Base-by-base conservation (phyloP, 2,888 invertebrate genomes). In the Lumbricus terrestris region DNA sequence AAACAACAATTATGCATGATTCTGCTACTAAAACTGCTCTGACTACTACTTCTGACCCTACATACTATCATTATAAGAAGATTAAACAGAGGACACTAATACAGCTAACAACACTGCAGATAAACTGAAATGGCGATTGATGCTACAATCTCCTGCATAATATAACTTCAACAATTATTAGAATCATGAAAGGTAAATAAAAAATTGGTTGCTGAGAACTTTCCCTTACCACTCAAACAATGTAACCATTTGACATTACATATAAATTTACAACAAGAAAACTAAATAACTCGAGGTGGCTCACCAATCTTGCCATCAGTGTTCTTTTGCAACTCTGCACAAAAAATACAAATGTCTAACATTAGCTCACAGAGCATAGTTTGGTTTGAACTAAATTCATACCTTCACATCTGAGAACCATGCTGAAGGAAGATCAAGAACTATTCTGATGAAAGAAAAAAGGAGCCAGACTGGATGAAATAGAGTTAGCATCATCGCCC, bases 291-390 rank as follows among this genome's bases (percentile, higher is more conserved):
- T 69, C 69, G 1, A 69, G 13, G 4, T 69, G 69, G n/a, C 90
- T 90, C 90, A 91, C 91, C 91, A 82, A 91, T 88, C 69, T 91
- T 83, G 34, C 89, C 97, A 88, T 97, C 96, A 0, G 97, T 97
- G 94, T 97, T 97, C 92, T 96, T 96, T 92, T 95, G 95, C 85
- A 96, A 93, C 93, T 96, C 96, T 95, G 93, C 90, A 95, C 29
- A 69, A 16, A n/a, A 11, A 69, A 69, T n/a, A 69, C 13, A 69
- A 69, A 69, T 23, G 20, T 23, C 47, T 23, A 69, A 29, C 69
- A 69, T 69, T 13, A 69, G n/a, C 13, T n/a, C 69, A 69, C n/a
- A 29, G 1, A 69, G 20, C 47, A 47, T 23, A 47, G 47, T 23
- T 47, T 47, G 47, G 1, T 47, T 47, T 47, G 20, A 4, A 69